Evolutionary conservation across 1,140 invertebrate genomes (phyloP).

Genomic region (Drosophila sucinea): DNA sequence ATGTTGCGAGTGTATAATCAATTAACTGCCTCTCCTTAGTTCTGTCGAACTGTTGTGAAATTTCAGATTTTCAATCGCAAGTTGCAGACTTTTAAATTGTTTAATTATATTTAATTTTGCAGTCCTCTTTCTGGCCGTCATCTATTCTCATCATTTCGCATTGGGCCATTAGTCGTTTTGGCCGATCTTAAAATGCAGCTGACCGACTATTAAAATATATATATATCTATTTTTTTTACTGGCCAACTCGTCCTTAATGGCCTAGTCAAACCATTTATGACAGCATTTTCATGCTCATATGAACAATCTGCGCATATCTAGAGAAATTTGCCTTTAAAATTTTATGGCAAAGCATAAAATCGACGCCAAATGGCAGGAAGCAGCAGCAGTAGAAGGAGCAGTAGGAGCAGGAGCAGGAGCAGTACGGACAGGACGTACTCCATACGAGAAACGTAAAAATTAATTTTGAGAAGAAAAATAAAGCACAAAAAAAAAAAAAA

Average conservation of each 20-base stretch:
- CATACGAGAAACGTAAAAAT: conserved; percentile 28
- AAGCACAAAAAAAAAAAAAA: conserved; percentile 14
- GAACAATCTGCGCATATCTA: conserved; percentile 49
- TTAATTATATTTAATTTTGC: background rate
- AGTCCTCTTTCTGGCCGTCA: background rate
- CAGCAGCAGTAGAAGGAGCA: background rate
- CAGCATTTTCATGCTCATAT: conserved; percentile 48
- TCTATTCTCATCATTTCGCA: background rate
- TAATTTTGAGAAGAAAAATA: conserved; percentile 32
- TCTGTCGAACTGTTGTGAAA: too few species aligned
- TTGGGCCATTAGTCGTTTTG: conserved; percentile 11
- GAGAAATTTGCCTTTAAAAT: conserved; percentile 48
- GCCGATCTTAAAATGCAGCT: conserved; percentile 16
- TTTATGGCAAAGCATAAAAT: conserved; percentile 62
- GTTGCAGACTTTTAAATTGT: too few species aligned
- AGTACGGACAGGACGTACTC: background rate
- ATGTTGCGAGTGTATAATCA: too few species aligned
- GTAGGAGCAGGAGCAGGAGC: background rate
- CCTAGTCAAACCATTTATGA: conserved; percentile 41
- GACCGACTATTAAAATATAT: conserved; percentile 20
- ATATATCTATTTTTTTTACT: conserved; percentile 16
- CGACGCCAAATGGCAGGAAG: conserved; percentile 34
- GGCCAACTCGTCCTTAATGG: conserved; percentile 25
- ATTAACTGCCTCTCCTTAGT: too few species aligned
- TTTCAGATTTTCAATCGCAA: too few species aligned